Base-by-base conservation (phyloP, 2,797 vertebrate species). In the Podarcis lilfordi region DNA sequence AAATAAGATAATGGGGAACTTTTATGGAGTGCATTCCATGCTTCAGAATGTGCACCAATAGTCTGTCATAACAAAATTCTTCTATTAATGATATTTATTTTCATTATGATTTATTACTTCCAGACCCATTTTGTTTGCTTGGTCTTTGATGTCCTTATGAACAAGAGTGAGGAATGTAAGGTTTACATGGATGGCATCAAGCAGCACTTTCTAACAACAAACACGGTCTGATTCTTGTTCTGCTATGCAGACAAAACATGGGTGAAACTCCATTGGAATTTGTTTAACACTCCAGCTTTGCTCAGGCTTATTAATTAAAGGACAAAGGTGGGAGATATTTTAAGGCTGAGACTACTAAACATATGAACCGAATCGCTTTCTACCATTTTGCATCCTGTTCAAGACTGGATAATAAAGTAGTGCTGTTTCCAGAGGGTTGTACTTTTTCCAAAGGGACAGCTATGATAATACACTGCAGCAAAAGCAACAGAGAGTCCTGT, bases 61-160 rank as follows among this genome's bases (percentile, higher is more conserved):
- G 40, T 25, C 27, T 80, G 43, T 90, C 89, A 25, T 32, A 92
- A 85, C 76, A 91, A 79, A 91, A 91, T 86, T 37, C 27, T 69
- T 21, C 76, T 84, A 85, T 83, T 92, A 85, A 91, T 89, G 32
- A 78, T 8, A 43, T 81, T 89, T 89, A 45, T 55, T 90, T 88
- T 83, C 40, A 50, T 77, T 84, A n/a, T 29, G 79, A 85, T 89
- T n/a, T 84, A 40, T 55, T 91, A 50, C 59, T 93, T 88, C 89
- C 84, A 85, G 89, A 61, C 11, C 74, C 92, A 87, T 32, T 77
- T 90, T 88, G 82, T 0, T 0, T 37, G 80, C 68, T 84, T 43
- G 32, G 0, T 68, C 88, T 93, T 29, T 50, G 82, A 80, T 66
- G 32, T 77, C 61, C 74, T 10, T 40, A 25, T 11, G 37, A 89